These are phyloP conservation scores for Limnephilus auricula DNA, from an alignment of 2,888 invertebrate genomes.

Conservation along the genomic window DNA sequence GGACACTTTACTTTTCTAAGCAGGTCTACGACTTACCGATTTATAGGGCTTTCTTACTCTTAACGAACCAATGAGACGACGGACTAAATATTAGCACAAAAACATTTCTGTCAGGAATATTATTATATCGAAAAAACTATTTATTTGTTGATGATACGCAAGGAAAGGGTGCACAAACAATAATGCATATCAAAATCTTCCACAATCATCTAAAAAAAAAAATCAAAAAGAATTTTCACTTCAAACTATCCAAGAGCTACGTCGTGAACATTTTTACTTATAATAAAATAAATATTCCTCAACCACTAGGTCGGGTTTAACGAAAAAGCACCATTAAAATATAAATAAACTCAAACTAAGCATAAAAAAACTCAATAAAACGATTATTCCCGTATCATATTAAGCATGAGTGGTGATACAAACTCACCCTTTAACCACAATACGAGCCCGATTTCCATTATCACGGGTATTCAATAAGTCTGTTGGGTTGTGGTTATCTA, in stretches of 20 bases:
- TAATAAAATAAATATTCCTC: neutral
- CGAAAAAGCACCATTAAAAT: neutral
- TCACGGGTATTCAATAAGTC: neutral
- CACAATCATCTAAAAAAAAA: neutral
- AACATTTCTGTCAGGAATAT: neutral
- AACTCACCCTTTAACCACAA: neutral
- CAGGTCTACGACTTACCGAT: too few species aligned
- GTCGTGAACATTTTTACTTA: neutral
- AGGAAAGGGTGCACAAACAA: neutral
- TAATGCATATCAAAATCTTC: neutral
- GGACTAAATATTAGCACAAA: too few species aligned
- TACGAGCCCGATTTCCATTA: neutral
- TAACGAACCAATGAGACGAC: too few species aligned
- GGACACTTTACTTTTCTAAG: too few species aligned
- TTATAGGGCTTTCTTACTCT: too few species aligned
- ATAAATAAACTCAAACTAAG: neutral
- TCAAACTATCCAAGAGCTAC: neutral
- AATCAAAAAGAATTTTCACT: neutral
- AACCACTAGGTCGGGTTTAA: neutral
- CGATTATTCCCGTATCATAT: neutral
- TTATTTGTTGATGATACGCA: neutral
- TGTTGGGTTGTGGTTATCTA: neutral
- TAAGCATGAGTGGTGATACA: neutral
- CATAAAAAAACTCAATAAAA: neutral
- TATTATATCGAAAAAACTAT: neutral